A percentile compares a stretch with the other conserved stretches of the same genome.
These are phyloP conservation scores for Ophonus ardosiacus DNA, from an alignment of 2,888 invertebrate genomes.

Conservation along the genomic window DNA sequence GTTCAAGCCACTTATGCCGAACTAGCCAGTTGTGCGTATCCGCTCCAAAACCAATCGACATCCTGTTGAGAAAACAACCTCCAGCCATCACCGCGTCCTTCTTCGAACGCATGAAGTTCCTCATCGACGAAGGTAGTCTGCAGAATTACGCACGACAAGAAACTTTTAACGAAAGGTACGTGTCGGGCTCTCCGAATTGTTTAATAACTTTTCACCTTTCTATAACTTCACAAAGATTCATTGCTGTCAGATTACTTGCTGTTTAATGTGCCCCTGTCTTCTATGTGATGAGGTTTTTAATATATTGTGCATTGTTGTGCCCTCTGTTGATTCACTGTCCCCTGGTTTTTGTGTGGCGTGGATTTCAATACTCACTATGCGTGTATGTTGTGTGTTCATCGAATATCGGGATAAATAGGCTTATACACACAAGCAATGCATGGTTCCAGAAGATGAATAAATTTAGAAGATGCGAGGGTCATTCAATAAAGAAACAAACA, in stretches of 20 bases:
- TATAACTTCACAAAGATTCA: conserved; percentile 60
- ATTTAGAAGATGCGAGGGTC: not conserved
- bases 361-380: conserved; percentile 55
- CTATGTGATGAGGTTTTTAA: conserved; percentile 65
- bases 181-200: conserved; percentile 4
- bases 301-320: conserved; percentile 85
- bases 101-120: conserved; percentile 98
- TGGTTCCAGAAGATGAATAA: not conserved
- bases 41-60: conserved; percentile 96
- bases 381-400: conserved; percentile 58
- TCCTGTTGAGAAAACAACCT: conserved; percentile 95
- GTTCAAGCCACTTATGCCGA: conserved; percentile 88
- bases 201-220: conserved; percentile 1
- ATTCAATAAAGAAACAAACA: not conserved
- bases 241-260: conserved; percentile 61
- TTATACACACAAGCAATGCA: conserved; percentile 40
- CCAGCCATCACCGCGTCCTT: conserved; percentile 98
- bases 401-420: conserved; percentile 11
- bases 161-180: conserved; percentile 98
- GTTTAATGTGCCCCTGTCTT: conserved; percentile 65
- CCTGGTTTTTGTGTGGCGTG: conserved; percentile 63
- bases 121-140: conserved; percentile 98
- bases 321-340: conserved; percentile 84
- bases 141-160: conserved; percentile 98
- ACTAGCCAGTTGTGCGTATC: conserved; percentile 95